phyloP scores from a whole-genome alignment of 2,113 vertebrate species.

The Donacobius atricapilla region DNA sequence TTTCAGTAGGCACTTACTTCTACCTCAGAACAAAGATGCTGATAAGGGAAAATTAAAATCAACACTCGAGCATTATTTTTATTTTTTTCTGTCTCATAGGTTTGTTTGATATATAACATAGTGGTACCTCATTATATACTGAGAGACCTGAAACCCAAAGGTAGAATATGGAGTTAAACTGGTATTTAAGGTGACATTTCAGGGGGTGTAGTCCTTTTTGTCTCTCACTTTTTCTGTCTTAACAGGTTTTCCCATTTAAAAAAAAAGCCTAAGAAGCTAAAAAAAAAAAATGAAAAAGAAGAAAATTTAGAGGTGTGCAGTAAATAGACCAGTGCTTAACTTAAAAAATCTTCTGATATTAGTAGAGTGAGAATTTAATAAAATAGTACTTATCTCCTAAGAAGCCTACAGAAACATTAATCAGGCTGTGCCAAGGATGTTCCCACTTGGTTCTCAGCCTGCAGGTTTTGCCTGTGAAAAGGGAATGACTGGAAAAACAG shows the following conservation, averaged over 20 bases:
- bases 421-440: not conserved
- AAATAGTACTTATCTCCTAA: conserved; percentile 6
- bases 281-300: not conserved
- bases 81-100: not conserved
- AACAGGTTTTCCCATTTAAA: not conserved
- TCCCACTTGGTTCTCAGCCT: not conserved
- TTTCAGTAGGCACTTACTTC: not conserved
- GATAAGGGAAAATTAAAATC: not conserved
- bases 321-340: not conserved
- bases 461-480: not conserved
- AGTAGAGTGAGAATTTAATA: conserved; percentile 31
- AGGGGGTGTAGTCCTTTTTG: not conserved
- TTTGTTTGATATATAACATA: not conserved
- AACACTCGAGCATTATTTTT: not conserved
- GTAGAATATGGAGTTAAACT: not conserved
- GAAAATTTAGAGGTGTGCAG: not conserved
- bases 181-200: not conserved
- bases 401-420: not conserved
- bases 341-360: not conserved
- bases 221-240: not conserved
- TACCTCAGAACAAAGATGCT: not conserved
- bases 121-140: not conserved
- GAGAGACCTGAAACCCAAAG: not conserved
- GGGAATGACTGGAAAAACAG: not conserved
- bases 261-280: not conserved